These are phyloP conservation scores for Lepus europaeus DNA, from an alignment of 2,113 vertebrate species.

Conservation along the genomic window DNA sequence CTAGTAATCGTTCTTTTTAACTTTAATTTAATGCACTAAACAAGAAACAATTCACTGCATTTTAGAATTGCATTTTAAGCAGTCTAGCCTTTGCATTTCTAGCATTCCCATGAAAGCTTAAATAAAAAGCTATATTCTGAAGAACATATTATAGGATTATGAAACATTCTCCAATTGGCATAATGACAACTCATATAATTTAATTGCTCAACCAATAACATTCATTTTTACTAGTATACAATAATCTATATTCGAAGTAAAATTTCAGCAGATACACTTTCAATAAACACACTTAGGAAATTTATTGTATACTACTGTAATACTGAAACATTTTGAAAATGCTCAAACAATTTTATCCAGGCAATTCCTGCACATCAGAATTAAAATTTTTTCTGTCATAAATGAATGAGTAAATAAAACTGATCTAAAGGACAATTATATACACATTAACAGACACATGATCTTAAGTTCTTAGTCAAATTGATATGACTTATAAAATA, in stretches of 20 bases:
- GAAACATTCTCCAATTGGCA: neutral
- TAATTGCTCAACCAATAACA: constrained; percentile 47
- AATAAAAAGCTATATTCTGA: constrained; percentile 44
- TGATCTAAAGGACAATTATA: neutral
- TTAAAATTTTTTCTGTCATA: constrained; percentile 33
- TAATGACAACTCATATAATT: constrained; percentile 8
- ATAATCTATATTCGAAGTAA: neutral
- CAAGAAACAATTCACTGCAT: constrained; percentile 42
- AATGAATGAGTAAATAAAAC: constrained; percentile 20
- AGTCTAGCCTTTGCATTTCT: constrained; percentile 48
- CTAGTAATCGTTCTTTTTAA: neutral
- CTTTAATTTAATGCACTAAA: constrained; percentile 64
- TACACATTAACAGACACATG: neutral
- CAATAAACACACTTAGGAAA: constrained; percentile 31
- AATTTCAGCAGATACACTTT: constrained; percentile 4
- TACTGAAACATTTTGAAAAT: neutral
- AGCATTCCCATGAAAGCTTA: constrained; percentile 39
- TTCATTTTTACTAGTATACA: constrained; percentile 27
- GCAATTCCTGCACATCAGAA: neutral
- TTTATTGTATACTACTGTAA: constrained; percentile 16
- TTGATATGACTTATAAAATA: neutral
- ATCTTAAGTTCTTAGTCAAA: constrained; percentile 9
- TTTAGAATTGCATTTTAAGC: constrained; percentile 38
- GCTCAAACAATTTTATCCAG: constrained; percentile 24
- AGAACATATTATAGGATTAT: neutral